A percentile compares a stretch with the other conserved stretches of the same genome.
Evolutionary conservation across 2,113 vertebrate genomes (phyloP).

Genomic region (Acinonyx jubatus): DNA sequence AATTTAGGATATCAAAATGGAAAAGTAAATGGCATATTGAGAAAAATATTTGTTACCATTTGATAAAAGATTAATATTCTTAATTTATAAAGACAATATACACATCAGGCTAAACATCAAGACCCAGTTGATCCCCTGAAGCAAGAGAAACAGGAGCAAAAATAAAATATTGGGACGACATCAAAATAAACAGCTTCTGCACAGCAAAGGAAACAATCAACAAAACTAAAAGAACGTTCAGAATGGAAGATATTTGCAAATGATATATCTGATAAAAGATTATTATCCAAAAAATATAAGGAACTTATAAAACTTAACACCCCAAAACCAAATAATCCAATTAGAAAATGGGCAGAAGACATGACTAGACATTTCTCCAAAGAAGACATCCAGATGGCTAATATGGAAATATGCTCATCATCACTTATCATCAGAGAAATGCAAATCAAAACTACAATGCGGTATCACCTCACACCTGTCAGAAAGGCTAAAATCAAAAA

Average conservation of each 20-base stretch:
- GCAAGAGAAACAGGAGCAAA: not conserved
- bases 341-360: not conserved
- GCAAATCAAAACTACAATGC: not conserved
- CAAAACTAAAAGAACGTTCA: not conserved
- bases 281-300: not conserved
- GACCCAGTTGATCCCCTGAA: not conserved
- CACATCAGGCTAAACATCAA: not conserved
- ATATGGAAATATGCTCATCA: not conserved
- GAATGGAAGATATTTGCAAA: not conserved
- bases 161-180: not conserved
- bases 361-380: not conserved
- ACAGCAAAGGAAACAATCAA: not conserved
- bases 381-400: not conserved
- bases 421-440: not conserved
- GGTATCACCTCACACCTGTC: not conserved
- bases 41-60: not conserved
- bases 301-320: not conserved
- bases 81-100: conserved; percentile 5
- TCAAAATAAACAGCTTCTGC: not conserved
- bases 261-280: not conserved
- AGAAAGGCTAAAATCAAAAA: not conserved
- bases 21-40: not conserved
- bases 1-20: not conserved
- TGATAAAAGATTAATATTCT: not conserved
- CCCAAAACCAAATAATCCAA: not conserved